Evolutionary conservation across 2,797 vertebrate genomes (phyloP), one percentile per base, ranked within the genome.

Genomic region (Falco biarmicus): DNA sequence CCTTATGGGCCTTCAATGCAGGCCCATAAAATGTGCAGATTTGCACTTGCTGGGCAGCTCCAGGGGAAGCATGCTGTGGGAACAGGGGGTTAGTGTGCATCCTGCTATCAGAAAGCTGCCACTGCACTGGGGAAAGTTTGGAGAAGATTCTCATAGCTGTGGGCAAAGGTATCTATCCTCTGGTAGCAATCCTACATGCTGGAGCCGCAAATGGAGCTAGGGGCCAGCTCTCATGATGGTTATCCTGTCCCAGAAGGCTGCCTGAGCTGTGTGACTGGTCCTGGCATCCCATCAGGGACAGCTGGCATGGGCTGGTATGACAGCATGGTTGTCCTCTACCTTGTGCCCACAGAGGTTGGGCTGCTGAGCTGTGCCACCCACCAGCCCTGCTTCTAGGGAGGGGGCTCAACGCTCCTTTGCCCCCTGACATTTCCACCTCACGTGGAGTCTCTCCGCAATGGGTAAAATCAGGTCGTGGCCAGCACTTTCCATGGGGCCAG

Each of bases 21-120:
- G 70, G 54, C 88, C 83, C 70, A 71, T 95, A 93, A 93, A 78
- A 82, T 22, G 63, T 39, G 54, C 66, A 79, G 89, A 79, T 94
- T 54, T 69, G 74, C 19, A 34, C 80, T 84, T 78, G 76, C 81
- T 6, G 16, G 74, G 89, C 68, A 83, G 79, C 65, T 93, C 61
- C 63, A 47, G 56, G 64, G 68, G 79, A 94, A 70, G 39, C 4
- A 0, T n/a, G 48, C 60, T 74, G 51, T 56, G 83, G 48, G 41
- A 75, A 61, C 77, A 84, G 22, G 48, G 45, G 31, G 22, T 32
- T 84, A n/a, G 41, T 61, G 61, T 22, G n/a, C 76, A 70, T 77
- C 76, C 76, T 37, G 65, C 57, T 86, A 29, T 84, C 56, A 39
- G 31, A 81, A 80, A 86, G 48, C 56, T 86, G 56, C 84, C 32